Evolutionary conservation across 2,888 invertebrate genomes (phyloP), one percentile per base, ranked within the genome.

Genomic region (Crioceris asparagi): DNA sequence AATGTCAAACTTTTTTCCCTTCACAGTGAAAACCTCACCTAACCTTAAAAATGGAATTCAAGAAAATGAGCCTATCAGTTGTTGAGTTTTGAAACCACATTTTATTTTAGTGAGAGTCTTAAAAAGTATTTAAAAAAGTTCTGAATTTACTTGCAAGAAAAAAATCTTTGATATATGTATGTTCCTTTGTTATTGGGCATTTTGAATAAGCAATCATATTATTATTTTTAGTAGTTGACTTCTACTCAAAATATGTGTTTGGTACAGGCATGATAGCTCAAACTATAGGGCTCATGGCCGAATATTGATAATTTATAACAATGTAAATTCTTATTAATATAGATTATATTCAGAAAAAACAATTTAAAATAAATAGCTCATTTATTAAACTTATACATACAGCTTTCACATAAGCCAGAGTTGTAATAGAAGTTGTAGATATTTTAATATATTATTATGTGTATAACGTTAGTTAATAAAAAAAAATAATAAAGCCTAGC

Each of bases 241-340:
- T 42, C 44, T 43, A 49, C 46, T 47, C 44, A 43, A 39, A 27
- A 27, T 14, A 27, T 56, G 54, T n/a, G n/a, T 58, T 58, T 56
- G 58, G 60, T 59, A 64, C 61, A 62, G 60, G 62, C 62, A 63
- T 62, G 63, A 63, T 61, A 58, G 64, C 63, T 64, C 63, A 57
- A 63, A 63, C 62, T 62, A 60, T 63, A 53, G 56, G 61, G 61
- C 62, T 60, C 61, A 59, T 54, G 57, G 58, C 61, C 61, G 60
- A 60, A 55, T 59, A 50, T 55, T 44, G 51, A 59, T 56, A 61
- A 61, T 59, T 59, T 44, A 53, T 59, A n/a, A n/a, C n/a, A n/a
- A n/a, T n/a, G n/a, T n/a, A n/a, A n/a, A n/a, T n/a, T n/a, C n/a
- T n/a, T n/a, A n/a, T n/a, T n/a, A n/a, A 58, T 60, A 62, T 59